Evolutionary conservation across 2,113 vertebrate species (phyloP).

Genomic region (Xiphophorus hellerii): DNA sequence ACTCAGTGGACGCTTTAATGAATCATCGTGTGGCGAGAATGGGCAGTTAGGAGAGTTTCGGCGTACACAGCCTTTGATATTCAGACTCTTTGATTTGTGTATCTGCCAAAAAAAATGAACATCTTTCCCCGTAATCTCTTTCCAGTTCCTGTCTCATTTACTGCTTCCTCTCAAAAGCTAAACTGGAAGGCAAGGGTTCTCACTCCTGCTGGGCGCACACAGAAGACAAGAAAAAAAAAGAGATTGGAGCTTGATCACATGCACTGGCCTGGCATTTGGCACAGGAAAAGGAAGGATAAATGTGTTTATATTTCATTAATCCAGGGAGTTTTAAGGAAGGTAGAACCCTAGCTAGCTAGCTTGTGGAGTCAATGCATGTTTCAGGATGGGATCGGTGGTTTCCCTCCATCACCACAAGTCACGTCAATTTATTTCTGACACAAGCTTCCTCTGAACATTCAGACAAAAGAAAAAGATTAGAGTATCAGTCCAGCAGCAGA

Average conservation of each 20-base stretch:
- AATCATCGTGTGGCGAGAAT: constrained; percentile 51
- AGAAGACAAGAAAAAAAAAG: constrained; percentile 10
- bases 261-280: constrained; percentile 6
- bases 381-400: constrained; percentile 1
- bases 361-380: constrained; percentile 6
- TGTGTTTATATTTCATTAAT: constrained; percentile 6
- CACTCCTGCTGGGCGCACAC: constrained; percentile 15
- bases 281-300: not conserved
- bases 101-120: constrained; percentile 30
- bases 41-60: constrained; percentile 41
- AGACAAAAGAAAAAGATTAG: constrained; percentile 37
- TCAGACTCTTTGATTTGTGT: constrained; percentile 61
- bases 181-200: constrained; percentile 28
- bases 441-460: constrained; percentile 39
- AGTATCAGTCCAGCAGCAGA: constrained; percentile 36
- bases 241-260: constrained; percentile 43
- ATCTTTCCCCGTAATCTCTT: constrained; percentile 47
- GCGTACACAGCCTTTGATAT: constrained; percentile 61
- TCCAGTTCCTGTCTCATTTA: constrained; percentile 57
- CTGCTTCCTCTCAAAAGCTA: constrained; percentile 46
- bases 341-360: too few species aligned
- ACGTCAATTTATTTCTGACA: constrained; percentile 14
- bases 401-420: constrained; percentile 4
- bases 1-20: constrained; percentile 52
- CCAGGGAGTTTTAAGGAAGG: not conserved